Evolutionary conservation across 2,113 vertebrate genomes (phyloP), one percentile per base, ranked within the genome.

Genomic region (Triplophysa tibetana): DNA sequence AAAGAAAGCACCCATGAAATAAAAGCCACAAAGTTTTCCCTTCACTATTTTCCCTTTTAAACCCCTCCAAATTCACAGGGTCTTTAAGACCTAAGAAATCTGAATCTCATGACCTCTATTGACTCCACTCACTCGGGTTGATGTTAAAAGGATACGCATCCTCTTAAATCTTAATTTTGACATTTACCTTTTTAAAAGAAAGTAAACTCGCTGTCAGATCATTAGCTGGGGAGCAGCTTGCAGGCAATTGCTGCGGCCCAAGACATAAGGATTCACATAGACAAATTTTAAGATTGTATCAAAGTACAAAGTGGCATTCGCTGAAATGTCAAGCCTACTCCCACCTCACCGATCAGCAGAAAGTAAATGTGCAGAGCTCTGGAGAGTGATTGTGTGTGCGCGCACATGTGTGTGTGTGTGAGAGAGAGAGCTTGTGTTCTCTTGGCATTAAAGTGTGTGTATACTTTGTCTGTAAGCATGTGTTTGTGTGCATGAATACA

Each of bases 71-170:
- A 17, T 52, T 16, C 16, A 52, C 14, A 17, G 50, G 14, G 16
- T 52, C 16, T 52, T 65, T n/a, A 67, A 26, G 64, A 26, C 54
- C 43, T 12, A 41, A 13, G 45, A n/a, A 64, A 24, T 77, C 48
- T 45, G 38, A 29, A 70, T 78, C 74, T 74, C 38, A 68, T 77
- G 75, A 80, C 60, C 64, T 69, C 52, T 9, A 23, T 69, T 41
- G 75, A 66, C 72, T 38, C 8, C 10, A n/a, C 45, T 70, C 8
- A 7, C 77, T 60, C 65, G 73, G 66, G 63, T 11, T 74, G 50
- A 41, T 73, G 41, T 70, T 67, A 70, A 75, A 65, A 54, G 45
- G 62, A 65, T 65, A 38, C 26, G 4, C 60, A 50, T 17, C 60
- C 41, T 21, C 78, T 29, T 13, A 70, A n/a, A 60, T 64, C 74